Evolutionary conservation across 2,113 vertebrate species (phyloP), one percentile per base, ranked within the genome.

Genomic region (Aplodontia rufa): DNA sequence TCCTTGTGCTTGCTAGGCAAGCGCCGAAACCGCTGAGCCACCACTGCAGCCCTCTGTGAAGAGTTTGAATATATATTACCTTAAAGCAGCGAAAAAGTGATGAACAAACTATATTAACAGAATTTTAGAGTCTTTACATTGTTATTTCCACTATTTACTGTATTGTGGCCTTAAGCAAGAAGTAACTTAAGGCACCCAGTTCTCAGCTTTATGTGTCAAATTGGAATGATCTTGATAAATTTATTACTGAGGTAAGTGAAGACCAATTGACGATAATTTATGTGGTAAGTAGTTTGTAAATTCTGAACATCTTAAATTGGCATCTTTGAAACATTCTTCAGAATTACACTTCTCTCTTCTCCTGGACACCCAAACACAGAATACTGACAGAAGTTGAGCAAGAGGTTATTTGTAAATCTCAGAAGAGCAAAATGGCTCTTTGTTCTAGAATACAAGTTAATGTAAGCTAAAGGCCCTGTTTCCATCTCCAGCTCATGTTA

Each of bases 361-460:
- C 49, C 68, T 76, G 87, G 72, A 49, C 26, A 76, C 12, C 24
- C n/a, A 92, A 90, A 28, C 37, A 55, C 32, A 55, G 17, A 32
- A 82, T 87, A 42, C 80, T 96, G 37, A 40, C 55, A 94, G 76
- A 93, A 90, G 60, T 53, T 81, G 16, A 28, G 49, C 10, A 74
- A 74, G 76, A 78, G 24, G 30, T 78, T 79, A 14, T 94, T 93
- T 96, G 76, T 92, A 95, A 75, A 75, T 87, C 81, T 92, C 72
- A 85, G 4, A 93, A 49, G 60, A 88, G 49, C 90, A 96, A 85
- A 97, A 94, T 81, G 72, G 49, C 82, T 94, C 78, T 91, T 96
- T 97, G 83, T 96, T 95, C 96, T 93, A 75, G 55, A 17, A 62
- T 53, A 47, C n/a, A 71, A 14, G 58, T 55, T 89, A 82, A 86